Evolutionary conservation across 2,797 vertebrate genomes (phyloP), one percentile per base, ranked within the genome.

Genomic region (Sebastes miniatus): DNA sequence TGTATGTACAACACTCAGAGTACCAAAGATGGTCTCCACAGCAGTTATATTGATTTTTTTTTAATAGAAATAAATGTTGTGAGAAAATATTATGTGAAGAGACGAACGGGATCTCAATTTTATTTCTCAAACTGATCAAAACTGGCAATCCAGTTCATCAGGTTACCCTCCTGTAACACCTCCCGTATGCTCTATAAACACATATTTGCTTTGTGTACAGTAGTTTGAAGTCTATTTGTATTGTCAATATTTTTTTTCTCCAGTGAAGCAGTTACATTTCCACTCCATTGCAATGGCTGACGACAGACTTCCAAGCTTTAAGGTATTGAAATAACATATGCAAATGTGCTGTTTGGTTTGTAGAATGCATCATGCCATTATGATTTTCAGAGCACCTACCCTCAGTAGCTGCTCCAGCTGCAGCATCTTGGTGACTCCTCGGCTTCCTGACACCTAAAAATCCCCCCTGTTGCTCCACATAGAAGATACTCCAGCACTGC

Each of bases 381-480:
- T 5, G 3, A n/a, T 52, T 79, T 52, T 32, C 27, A 54, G 6
- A 59, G 63, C 32, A 91, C 95, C 89, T 94, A 94, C 95, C 94
- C 94, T 93, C 83, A 89, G 64, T 66, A 65, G 81, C 69, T 71
- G 79, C 80, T 89, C 79, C 86, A 82, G 34, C 52, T 83, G 91
- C 72, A 87, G 80, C 95, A 95, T 96, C 81, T 89, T 95, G 87
- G 85, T 75, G 81, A 71, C 85, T 93, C 80, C 74, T 80, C 57
- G 36, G 24, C 32, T 32, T 64, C 79, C 63, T 62, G 52, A 73
- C 10, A n/a, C 65, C 64, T 57, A 90, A 63, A 88, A 85, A 81
- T 76, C 29, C 62, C 61, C 68, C 67, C 39, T 12, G 59, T 34
- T 58, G 39, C 56, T 72, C 63, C 72, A 8, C 73, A 47, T 32